Conservation (phyloP, 35 echinoderm and acorn worm genomes). For the Apostichopus parvimensis region DNA sequence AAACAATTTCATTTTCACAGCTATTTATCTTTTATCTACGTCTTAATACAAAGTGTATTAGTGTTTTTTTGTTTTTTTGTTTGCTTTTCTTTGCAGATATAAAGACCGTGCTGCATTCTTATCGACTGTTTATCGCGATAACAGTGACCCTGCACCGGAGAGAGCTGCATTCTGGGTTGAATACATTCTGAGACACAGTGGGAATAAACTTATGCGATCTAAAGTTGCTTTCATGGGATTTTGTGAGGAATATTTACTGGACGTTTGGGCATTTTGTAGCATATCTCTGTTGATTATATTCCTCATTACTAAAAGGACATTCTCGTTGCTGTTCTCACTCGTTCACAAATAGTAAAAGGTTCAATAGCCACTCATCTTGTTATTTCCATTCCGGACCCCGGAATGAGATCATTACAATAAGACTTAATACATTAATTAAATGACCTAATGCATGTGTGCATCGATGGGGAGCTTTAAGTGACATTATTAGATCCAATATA, state of each 20-base stretch:
- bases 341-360: too few relatives aligned
- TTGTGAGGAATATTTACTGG: conserved; percentile 22
- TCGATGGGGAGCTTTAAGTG: too few relatives aligned
- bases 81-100: conserved; percentile 21
- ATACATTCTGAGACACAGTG: not conserved
- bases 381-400: too few relatives aligned
- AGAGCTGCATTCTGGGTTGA: conserved; percentile 5
- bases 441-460: too few relatives aligned
- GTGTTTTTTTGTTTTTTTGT: not conserved
- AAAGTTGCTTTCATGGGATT: not conserved
- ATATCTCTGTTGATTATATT: not conserved
- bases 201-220: not conserved
- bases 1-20: too few relatives aligned
- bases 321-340: too few relatives aligned
- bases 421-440: too few relatives aligned
- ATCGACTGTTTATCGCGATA: conserved; percentile 47
- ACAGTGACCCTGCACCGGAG: conserved; percentile 1
- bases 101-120: not conserved
- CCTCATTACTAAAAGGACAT: too few relatives aligned
- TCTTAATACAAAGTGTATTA: not conserved
- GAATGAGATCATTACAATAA: too few relatives aligned
- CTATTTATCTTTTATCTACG: too few relatives aligned
- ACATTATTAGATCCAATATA: too few relatives aligned
- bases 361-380: too few relatives aligned
- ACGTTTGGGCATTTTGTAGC: conserved; percentile 16